phyloP scores from a whole-genome alignment of 1,140 invertebrate genomes.

The Spodoptera frugiperda region DNA sequence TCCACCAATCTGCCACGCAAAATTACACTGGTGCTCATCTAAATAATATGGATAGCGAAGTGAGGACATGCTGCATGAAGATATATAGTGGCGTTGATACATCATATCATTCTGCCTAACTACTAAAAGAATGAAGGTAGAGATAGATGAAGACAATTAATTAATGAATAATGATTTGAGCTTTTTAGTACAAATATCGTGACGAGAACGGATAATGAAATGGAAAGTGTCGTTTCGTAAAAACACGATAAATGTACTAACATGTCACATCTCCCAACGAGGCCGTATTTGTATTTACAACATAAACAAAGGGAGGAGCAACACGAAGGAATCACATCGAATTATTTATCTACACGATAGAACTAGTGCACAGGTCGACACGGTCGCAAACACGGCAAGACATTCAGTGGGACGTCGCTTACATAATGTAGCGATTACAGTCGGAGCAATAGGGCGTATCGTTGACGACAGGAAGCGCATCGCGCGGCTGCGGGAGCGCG shows the following conservation, averaged over 20 bases:
- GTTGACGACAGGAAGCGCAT: conserved; percentile 73
- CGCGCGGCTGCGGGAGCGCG: conserved; percentile 64
- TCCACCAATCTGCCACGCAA: conserved; percentile 57
- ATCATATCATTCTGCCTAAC: conserved; percentile 56
- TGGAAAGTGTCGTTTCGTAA: conserved; percentile 13
- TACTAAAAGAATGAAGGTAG: conserved; percentile 51
- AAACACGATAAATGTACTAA: conserved; percentile 50
- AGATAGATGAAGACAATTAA: conserved; percentile 55
- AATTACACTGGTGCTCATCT: conserved; percentile 60
- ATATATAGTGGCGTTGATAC: conserved; percentile 40
- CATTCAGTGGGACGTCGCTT: conserved; percentile 84
- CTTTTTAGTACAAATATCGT: conserved; percentile 52
- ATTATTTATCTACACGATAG: conserved; percentile 59
- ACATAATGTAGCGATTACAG: conserved; percentile 92
- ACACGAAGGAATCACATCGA: conserved; percentile 51
- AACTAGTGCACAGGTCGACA: conserved; percentile 79
- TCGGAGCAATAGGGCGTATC: conserved; percentile 89
- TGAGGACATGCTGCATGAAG: conserved; percentile 67
- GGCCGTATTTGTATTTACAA: conserved; percentile 48
- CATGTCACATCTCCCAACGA: conserved; percentile 49
- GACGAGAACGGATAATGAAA: conserved; percentile 29
- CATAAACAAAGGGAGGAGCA: conserved; percentile 80
- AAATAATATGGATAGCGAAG: conserved; percentile 54
- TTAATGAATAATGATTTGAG: conserved; percentile 49
- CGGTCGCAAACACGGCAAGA: conserved; percentile 85